These are phyloP conservation scores for Trachelus stipa DNA, from an alignment of 2,888 invertebrate species.

Conservation along the genomic window DNA sequence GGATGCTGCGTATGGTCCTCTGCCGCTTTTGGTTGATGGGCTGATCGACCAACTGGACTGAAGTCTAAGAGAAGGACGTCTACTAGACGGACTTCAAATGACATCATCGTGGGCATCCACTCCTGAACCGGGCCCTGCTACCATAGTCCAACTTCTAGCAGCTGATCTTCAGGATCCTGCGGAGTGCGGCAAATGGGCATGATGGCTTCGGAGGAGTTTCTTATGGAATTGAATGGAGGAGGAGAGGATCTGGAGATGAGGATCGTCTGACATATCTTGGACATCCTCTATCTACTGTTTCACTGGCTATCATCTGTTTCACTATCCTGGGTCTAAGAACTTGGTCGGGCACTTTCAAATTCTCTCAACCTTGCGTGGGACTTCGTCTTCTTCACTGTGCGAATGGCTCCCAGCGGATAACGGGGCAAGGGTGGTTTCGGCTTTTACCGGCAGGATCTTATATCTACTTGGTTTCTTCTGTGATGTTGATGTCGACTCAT, in stretches of 20 bases:
- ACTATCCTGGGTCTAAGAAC: background rate
- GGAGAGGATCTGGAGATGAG: background rate
- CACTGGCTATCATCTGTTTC: background rate
- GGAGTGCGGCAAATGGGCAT: constrained; percentile 22
- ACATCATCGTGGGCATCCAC: constrained; percentile 17
- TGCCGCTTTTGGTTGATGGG: background rate
- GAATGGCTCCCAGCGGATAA: constrained; percentile 9
- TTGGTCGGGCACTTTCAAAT: background rate
- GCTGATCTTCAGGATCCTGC: constrained; percentile 31
- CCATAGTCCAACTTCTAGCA: constrained; percentile 21
- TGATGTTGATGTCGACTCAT: constrained; percentile 11
- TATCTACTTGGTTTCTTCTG: background rate
- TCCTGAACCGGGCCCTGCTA: constrained; percentile 17
- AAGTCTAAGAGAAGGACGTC: background rate
- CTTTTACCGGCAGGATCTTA: constrained; percentile 18
- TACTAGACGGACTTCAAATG: background rate
- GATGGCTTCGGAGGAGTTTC: background rate
- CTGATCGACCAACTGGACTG: background rate
- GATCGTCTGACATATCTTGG: background rate
- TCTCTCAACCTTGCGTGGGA: background rate
- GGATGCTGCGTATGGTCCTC: background rate
- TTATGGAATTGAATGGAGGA: constrained; percentile 3
- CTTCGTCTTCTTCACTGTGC: constrained; percentile 16
- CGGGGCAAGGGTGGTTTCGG: constrained; percentile 18
- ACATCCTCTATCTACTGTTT: background rate